Evolutionary conservation across 2,888 invertebrate genomes (phyloP).

Genomic region (Hedychridium roseum): DNA sequence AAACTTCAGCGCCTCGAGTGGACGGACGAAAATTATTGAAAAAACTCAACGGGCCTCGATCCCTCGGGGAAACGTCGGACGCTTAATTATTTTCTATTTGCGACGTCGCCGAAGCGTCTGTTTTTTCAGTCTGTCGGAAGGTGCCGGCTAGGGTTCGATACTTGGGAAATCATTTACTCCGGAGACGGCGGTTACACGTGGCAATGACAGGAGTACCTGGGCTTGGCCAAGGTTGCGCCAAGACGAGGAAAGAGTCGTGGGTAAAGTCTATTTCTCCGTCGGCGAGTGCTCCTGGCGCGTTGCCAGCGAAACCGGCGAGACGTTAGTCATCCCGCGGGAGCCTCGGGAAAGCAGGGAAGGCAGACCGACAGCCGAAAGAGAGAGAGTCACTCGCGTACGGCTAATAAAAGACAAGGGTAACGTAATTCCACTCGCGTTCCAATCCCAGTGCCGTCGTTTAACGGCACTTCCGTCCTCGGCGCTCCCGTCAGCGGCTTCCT

Average conservation of each 20-base stretch:
- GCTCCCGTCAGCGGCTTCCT: slow-evolving; percentile 18
- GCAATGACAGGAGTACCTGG: slow-evolving; percentile 42
- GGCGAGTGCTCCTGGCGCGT: slow-evolving; percentile 26
- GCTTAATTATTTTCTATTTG: too few species aligned
- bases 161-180: too few species aligned
- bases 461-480: slow-evolving; percentile 37
- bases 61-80: too few species aligned
- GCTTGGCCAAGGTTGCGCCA: slow-evolving; percentile 42
- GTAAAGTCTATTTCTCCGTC: slow-evolving; percentile 31
- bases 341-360: neutral
- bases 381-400: slow-evolving; percentile 26
- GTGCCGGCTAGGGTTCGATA: too few species aligned
- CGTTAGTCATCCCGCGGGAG: slow-evolving; percentile 36
- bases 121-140: too few species aligned
- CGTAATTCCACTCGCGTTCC: slow-evolving; percentile 47
- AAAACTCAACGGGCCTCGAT: too few species aligned
- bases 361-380: slow-evolving; percentile 17
- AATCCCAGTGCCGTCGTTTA: slow-evolving; percentile 40
- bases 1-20: too few species aligned
- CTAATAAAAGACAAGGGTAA: slow-evolving; percentile 46
- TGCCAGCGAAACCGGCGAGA: slow-evolving; percentile 29
- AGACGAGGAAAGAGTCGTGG: slow-evolving; percentile 20
- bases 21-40: too few species aligned
- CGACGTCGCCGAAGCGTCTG: too few species aligned
- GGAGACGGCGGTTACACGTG: slow-evolving; percentile 30